Evolutionary conservation across 2,113 vertebrate genomes (phyloP).

Genomic region (Carassius auratus): DNA sequence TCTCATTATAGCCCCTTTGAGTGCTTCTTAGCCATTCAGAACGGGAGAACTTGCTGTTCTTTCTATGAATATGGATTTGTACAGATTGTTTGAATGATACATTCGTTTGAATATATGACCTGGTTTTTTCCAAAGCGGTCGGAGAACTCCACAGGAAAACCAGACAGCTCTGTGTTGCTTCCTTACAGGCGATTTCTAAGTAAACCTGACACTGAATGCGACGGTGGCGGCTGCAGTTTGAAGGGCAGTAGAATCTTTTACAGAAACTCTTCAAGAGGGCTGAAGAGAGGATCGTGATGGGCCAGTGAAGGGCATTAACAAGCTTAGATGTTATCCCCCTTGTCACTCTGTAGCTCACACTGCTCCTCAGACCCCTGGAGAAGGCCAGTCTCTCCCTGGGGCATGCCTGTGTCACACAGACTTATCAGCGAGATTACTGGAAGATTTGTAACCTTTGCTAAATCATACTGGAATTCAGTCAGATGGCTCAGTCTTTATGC

Average conservation of each 20-base stretch:
- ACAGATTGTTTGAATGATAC: neutral
- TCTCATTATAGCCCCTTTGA: neutral
- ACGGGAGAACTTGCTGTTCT: neutral
- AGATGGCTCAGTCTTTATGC: conserved; percentile 3
- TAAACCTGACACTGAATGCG: neutral
- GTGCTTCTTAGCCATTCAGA: neutral
- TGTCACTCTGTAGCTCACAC: conserved; percentile 12
- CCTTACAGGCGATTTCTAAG: conserved; percentile 17
- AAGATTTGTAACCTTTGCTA: conserved; percentile 30
- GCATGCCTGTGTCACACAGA: conserved; percentile 1
- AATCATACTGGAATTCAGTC: conserved; percentile 24
- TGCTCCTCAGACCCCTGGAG: conserved; percentile 9
- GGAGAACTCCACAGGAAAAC: neutral
- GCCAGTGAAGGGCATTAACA: conserved; percentile 41
- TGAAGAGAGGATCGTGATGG: conserved; percentile 33
- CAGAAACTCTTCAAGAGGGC: conserved; percentile 26
- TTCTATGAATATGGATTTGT: conserved; percentile 8
- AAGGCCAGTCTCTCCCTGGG: conserved; percentile 30
- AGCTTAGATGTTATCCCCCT: conserved; percentile 49
- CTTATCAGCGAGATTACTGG: conserved; percentile 40
- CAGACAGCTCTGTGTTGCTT: neutral
- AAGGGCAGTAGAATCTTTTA: conserved; percentile 40
- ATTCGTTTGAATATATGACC: neutral
- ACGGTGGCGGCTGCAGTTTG: neutral
- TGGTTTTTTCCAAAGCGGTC: neutral